phyloP scores from a whole-genome alignment of 2,113 vertebrate genomes.

The Pangasianodon hypophthalmus region DNA sequence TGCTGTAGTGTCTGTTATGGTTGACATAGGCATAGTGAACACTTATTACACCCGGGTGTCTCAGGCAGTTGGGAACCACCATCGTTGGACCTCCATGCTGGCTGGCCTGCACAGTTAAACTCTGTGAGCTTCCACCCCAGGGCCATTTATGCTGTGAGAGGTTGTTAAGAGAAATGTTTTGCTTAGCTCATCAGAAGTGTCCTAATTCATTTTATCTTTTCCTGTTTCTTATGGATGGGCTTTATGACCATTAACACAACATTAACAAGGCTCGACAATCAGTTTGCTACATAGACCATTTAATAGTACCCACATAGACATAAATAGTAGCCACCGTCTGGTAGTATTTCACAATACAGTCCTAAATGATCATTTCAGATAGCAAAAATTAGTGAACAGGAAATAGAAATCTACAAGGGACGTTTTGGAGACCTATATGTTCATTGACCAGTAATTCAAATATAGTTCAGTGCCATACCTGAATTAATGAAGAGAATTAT shows the following conservation, averaged over 20 bases:
- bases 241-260: constrained; percentile 55
- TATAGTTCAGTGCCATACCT: not conserved
- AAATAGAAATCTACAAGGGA: not conserved
- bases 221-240: constrained; percentile 51
- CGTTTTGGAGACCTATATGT: not conserved
- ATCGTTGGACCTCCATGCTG: constrained; percentile 44
- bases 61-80: constrained; percentile 40
- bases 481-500: constrained; percentile 1
- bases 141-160: constrained; percentile 42
- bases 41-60: constrained; percentile 50
- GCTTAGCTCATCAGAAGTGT: constrained; percentile 57
- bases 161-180: constrained; percentile 54
- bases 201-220: constrained; percentile 57
- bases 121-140: constrained; percentile 18
- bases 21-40: constrained; percentile 41
- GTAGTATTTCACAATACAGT: constrained; percentile 25
- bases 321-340: constrained; percentile 34
- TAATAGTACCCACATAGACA: constrained; percentile 50
- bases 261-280: constrained; percentile 59
- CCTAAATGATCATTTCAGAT: not conserved
- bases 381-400: not conserved
- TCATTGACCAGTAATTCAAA: not conserved
- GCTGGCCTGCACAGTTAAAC: constrained; percentile 43
- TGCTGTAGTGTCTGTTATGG: constrained; percentile 24
- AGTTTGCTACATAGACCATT: constrained; percentile 44